Conservation (phyloP, 2,888 invertebrate species). For the Hirtodrosophila alboralis region DNA sequence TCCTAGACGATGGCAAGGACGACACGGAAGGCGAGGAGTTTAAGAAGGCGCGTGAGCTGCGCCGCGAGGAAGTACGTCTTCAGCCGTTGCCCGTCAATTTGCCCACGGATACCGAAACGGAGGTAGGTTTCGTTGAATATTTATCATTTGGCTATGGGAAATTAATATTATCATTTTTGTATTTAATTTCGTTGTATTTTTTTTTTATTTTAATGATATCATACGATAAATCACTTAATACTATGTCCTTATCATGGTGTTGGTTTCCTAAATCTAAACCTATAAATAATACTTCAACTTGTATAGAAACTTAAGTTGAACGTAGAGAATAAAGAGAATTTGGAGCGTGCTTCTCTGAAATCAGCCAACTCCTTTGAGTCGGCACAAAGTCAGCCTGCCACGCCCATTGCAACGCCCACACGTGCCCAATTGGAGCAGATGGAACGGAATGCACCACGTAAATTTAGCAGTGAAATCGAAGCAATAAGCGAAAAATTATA, state of each 20-base stretch:
- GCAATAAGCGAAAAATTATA: slow-evolving; percentile 83
- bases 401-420: slow-evolving; percentile 43
- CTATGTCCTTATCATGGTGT: slow-evolving; percentile 63
- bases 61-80: slow-evolving; percentile 88
- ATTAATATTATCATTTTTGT: slow-evolving; percentile 71
- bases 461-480: slow-evolving; percentile 82
- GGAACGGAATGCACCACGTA: slow-evolving; percentile 78
- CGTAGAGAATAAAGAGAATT: slow-evolving; percentile 69
- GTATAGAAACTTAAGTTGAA: slow-evolving; percentile 44
- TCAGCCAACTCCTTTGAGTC: slow-evolving; percentile 74
- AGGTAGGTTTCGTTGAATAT: slow-evolving; percentile 85
- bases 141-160: slow-evolving; percentile 47
- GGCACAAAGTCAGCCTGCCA: slow-evolving; percentile 52
- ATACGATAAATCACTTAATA: slow-evolving; percentile 35
- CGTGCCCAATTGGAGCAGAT: slow-evolving; percentile 81
- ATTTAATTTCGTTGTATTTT: slow-evolving; percentile 53
- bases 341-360: slow-evolving; percentile 57
- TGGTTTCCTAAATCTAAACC: slow-evolving; percentile 65
- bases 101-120: slow-evolving; percentile 89
- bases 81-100: slow-evolving; percentile 87
- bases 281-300: background rate
- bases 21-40: slow-evolving; percentile 90
- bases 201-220: slow-evolving; percentile 42
- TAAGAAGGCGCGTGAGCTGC: slow-evolving; percentile 87
- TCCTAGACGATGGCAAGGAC: slow-evolving; percentile 86